These are phyloP conservation scores for Lepidocyrtoides sp. DNA, from an alignment of 2,888 invertebrate genomes.

Conservation along the genomic window DNA sequence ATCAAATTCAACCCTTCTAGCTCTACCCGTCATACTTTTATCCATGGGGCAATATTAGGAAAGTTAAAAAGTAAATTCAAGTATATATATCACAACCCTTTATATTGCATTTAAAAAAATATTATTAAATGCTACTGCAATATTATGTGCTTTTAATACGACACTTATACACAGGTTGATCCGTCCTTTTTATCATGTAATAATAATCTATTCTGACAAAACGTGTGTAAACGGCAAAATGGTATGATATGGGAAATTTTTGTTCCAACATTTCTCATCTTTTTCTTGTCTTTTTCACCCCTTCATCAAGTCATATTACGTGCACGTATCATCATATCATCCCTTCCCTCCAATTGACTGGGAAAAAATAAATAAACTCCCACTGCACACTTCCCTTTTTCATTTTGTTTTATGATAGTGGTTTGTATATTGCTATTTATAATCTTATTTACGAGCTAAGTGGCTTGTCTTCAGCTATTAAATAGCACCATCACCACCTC, in stretches of 20 bases:
- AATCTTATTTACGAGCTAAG: slow-evolving; percentile 29
- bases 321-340: too few relatives aligned
- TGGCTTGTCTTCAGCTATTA: slow-evolving; percentile 58
- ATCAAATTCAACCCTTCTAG: neutral
- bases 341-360: neutral
- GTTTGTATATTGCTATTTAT: neutral
- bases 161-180: too few relatives aligned
- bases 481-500: neutral
- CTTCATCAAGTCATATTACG: too few relatives aligned
- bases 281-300: slow-evolving; percentile 6
- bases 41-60: neutral
- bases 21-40: neutral
- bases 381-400: neutral
- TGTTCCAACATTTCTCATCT: slow-evolving; percentile 68
- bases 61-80: too few relatives aligned
- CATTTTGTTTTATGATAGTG: slow-evolving; percentile 23
- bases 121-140: too few relatives aligned
- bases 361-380: slow-evolving; percentile 12
- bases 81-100: too few relatives aligned
- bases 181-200: slow-evolving; percentile 28
- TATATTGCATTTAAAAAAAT: too few relatives aligned
- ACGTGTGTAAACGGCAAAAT: slow-evolving; percentile 7
- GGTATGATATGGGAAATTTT: slow-evolving; percentile 64
- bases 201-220: slow-evolving; percentile 52
- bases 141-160: too few relatives aligned